Percentiles rank a stretch among this genome's conserved stretches.
Conservation (phyloP, 2,113 vertebrate genomes). For the Bagarius yarrelli region DNA sequence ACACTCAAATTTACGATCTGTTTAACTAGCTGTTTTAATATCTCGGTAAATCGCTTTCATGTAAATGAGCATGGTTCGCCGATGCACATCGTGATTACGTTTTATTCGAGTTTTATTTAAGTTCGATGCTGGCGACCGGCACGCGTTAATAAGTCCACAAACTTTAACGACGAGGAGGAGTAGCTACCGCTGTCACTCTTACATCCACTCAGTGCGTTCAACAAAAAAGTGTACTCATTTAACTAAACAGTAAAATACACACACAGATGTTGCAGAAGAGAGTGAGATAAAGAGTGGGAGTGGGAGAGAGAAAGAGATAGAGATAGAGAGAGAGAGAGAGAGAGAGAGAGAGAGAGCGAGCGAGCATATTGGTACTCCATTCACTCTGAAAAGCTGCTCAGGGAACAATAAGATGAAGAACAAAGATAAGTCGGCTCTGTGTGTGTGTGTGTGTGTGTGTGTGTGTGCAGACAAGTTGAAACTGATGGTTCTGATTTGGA, state of each 20-base stretch:
- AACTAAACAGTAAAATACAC: background rate
- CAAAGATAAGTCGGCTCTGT: background rate
- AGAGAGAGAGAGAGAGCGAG: background rate
- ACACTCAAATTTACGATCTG: background rate
- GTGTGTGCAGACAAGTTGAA: background rate
- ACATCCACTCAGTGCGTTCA: background rate
- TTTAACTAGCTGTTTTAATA: slow-evolving; percentile 4
- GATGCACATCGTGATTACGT: background rate
- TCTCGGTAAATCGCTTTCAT: slow-evolving; percentile 12
- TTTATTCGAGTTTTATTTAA: slow-evolving; percentile 11
- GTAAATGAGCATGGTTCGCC: background rate
- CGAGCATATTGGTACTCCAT: background rate
- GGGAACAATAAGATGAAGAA: slow-evolving; percentile 10
- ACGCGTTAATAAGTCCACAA: background rate
- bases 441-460: slow-evolving; percentile 7
- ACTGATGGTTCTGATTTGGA: background rate
- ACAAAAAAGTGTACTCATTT: background rate
- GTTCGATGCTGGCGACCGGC: background rate
- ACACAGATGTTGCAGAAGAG: background rate
- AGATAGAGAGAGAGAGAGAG: background rate
- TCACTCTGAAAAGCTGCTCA: background rate
- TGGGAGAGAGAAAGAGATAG: background rate
- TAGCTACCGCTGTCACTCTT: background rate
- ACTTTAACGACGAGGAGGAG: background rate
- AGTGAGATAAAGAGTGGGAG: background rate